Evolutionary conservation across 1,140 invertebrate genomes (phyloP), one percentile per base, ranked within the genome.

Genomic region (Cyclargus thomasi): DNA sequence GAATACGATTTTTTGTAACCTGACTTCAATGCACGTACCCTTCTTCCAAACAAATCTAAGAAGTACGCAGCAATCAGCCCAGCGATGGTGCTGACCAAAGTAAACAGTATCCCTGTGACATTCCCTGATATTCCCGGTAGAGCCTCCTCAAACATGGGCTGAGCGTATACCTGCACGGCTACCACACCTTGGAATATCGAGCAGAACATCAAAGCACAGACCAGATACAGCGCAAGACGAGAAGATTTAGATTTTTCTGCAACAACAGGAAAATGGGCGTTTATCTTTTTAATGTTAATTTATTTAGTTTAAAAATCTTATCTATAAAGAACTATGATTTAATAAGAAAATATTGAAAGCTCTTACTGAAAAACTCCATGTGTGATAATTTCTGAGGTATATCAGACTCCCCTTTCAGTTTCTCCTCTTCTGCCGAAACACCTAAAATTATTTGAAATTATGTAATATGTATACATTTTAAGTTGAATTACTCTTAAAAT

Each of bases 21-120:
- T 7, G 10, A 39, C 2, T 39, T 29, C 29, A 4, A 29, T 22
- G 17, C n/a, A 65, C 75, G 77, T 35, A 83, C 79, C 72, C 77
- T 65, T 73, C 81, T 75, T 4, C 83, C 83, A 64, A 71, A 65
- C 7, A 63, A 10, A 53, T 86, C 83, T 1, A 79, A 71, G n/a
- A 82, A 22, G 22, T 77, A 83, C 0, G 77, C 78, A 10, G 77
- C 73, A 17, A 74, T 7, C 6, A 81, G 63, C 0, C 75, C 75
- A 16, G 75, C n/a, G 0, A 79, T 8, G 0, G 81, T 68, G 0
- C 59, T 65, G 1, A 76, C 62, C 1, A 74, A 59, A 17, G 77
- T 78, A 4, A 81, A 70, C 11, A 83, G 53, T 0, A 83, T 74
- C 62, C 79, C 76, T 47, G 74, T 81, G 6, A 80, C 6, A 0